Percentiles rank a stretch among this genome's conserved stretches.
Evolutionary conservation across 2,113 vertebrate species (phyloP).

Genomic region (Anarhynchus alexandrinus): DNA sequence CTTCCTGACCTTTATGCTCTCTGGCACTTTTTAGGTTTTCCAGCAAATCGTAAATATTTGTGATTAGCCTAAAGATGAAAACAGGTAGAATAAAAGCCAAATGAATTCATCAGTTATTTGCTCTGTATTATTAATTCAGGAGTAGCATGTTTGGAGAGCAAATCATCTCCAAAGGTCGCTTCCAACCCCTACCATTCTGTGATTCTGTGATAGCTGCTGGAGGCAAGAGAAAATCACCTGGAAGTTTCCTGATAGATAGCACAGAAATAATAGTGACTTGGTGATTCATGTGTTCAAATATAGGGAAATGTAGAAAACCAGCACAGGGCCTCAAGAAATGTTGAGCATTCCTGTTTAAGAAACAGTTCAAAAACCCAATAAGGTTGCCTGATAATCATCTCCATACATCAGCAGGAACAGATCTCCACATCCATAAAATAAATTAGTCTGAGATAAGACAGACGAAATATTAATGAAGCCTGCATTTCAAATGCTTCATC

Average conservation of each 20-base stretch:
- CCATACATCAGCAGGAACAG: background rate
- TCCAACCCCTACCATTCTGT: background rate
- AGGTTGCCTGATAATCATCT: background rate
- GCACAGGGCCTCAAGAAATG: background rate
- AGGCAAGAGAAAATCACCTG: background rate
- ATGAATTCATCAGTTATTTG: background rate
- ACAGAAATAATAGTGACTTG: background rate
- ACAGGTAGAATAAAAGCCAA: background rate
- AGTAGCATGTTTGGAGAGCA: background rate
- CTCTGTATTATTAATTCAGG: background rate
- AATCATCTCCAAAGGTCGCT: background rate
- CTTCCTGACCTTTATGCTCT: background rate
- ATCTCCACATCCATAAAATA: background rate
- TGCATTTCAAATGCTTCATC: background rate
- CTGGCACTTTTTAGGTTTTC: background rate
- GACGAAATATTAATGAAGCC: slow-evolving; percentile 17
- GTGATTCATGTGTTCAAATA: background rate
- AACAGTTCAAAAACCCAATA: no score
- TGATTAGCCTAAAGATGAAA: background rate
- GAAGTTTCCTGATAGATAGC: background rate
- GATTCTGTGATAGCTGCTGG: background rate
- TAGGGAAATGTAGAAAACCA: background rate
- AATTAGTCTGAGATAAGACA: background rate
- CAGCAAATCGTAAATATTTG: background rate
- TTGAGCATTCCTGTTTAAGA: background rate